A percentile compares a stretch with the other conserved stretches of the same genome.
Evolutionary conservation across 1,140 invertebrate genomes (phyloP).

Genomic region (Pogonomyrmex barbatus): DNA sequence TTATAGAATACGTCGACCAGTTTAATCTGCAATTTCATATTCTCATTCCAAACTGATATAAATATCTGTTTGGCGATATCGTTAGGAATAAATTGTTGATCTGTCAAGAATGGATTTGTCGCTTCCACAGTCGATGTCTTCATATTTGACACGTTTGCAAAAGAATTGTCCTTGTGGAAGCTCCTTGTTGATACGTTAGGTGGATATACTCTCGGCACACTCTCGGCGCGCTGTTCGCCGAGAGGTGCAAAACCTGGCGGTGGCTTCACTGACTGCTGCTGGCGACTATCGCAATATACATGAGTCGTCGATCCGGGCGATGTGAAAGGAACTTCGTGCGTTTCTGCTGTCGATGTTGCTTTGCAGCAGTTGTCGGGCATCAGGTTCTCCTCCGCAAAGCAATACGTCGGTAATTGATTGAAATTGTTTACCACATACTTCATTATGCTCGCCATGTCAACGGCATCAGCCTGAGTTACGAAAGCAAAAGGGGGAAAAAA

Average conservation of each 20-base stretch:
- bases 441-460: constrained; percentile 68
- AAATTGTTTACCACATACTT: constrained; percentile 62
- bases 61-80: not conserved
- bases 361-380: not conserved
- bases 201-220: too few relatives aligned
- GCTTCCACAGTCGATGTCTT: not conserved
- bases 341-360: not conserved
- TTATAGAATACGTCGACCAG: not conserved
- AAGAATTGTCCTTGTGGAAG: not conserved
- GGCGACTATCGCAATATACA: not conserved
- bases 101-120: constrained; percentile 56
- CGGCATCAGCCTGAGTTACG: constrained; percentile 60
- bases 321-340: constrained; percentile 20
- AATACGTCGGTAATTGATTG: constrained; percentile 25
- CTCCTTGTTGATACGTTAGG: not conserved
- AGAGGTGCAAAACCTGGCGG: constrained; percentile 11
- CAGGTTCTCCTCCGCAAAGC: constrained; percentile 56
- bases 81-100: not conserved
- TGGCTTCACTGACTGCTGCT: not conserved
- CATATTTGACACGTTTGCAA: not conserved
- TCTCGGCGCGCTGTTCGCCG: not conserved
- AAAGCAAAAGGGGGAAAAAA: constrained; percentile 52
- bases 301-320: constrained; percentile 40
- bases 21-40: constrained; percentile 20
- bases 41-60: constrained; percentile 30